Percentiles rank a stretch among this genome's conserved stretches.
phyloP scores from a whole-genome alignment of 1,140 invertebrate genomes.

The Stegodyphus mimosarum region DNA sequence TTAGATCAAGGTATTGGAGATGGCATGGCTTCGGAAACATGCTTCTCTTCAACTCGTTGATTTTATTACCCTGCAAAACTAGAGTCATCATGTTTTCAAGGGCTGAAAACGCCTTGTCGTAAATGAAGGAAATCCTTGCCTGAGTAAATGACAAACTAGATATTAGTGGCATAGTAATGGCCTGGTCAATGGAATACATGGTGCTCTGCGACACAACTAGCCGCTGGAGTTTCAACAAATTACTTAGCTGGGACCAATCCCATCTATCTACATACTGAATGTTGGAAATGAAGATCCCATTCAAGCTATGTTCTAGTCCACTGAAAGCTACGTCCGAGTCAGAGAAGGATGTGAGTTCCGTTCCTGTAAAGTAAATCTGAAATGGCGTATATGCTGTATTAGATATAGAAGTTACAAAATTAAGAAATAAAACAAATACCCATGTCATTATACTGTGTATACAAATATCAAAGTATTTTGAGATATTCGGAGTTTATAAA shows the following conservation, averaged over 20 bases:
- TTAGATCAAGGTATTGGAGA: too few relatives aligned
- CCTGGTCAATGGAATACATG: conserved; percentile 1
- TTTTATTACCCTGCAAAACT: neutral
- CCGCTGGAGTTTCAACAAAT: neutral
- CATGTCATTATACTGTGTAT: too few relatives aligned
- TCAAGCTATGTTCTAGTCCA: conserved; percentile 15
- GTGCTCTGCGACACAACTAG: neutral
- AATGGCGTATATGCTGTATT: too few relatives aligned
- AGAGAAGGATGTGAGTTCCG: conserved; percentile 19
- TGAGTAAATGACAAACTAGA: neutral
- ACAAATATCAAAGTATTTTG: too few relatives aligned
- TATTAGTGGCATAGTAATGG: neutral
- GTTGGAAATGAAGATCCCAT: neutral
- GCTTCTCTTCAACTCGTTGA: neutral
- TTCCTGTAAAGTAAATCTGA: conserved; percentile 19
- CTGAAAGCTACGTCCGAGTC: conserved; percentile 19
- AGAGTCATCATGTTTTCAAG: neutral
- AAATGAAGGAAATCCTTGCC: neutral
- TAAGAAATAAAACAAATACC: too few relatives aligned
- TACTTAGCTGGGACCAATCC: conserved; percentile 24
- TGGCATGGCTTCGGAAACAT: conserved; percentile 17
- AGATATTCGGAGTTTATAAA: too few relatives aligned
- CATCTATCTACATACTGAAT: conserved; percentile 12
- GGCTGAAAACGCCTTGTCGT: neutral
- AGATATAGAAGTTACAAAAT: too few relatives aligned